Evolutionary conservation across 2,888 invertebrate genomes (phyloP).

Genomic region (Eudemis profundana): DNA sequence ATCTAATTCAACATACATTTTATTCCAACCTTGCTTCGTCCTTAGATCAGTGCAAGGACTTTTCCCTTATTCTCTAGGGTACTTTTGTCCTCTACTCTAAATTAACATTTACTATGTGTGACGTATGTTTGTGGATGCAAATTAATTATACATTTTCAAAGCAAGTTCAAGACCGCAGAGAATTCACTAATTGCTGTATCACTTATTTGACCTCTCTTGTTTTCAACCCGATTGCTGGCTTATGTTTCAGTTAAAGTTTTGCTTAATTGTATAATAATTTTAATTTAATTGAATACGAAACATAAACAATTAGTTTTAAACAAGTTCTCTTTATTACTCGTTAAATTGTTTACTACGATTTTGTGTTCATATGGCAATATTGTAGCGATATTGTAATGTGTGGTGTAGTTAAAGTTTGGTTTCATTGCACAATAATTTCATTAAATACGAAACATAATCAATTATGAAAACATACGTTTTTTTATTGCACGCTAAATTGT

Average conservation of each 20-base stretch:
- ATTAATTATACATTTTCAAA: conserved; percentile 34
- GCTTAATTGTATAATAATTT: conserved; percentile 7
- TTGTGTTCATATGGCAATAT: too few species aligned
- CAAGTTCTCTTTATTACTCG: neutral
- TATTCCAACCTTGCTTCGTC: neutral
- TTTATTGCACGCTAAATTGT: too few species aligned
- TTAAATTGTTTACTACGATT: neutral
- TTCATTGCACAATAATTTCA: too few species aligned
- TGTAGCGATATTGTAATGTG: too few species aligned
- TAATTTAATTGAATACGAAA: conserved; percentile 15
- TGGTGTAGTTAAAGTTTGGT: too few species aligned
- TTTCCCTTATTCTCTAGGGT: neutral
- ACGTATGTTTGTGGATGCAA: conserved; percentile 22
- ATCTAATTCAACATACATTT: conserved; percentile 10
- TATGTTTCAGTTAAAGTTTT: conserved; percentile 31
- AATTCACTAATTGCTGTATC: conserved; percentile 38
- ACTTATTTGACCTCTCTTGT: conserved; percentile 26
- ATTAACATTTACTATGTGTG: conserved; percentile 3
- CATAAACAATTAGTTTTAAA: neutral
- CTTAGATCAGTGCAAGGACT: conserved; percentile 20
- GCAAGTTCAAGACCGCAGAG: conserved; percentile 16
- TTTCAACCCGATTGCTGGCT: conserved; percentile 21
- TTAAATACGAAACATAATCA: too few species aligned
- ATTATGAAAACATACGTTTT: too few species aligned
- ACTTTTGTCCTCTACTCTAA: neutral